Base-by-base conservation (phyloP, 2,888 invertebrate species). In the Alloplasta piceator region DNA sequence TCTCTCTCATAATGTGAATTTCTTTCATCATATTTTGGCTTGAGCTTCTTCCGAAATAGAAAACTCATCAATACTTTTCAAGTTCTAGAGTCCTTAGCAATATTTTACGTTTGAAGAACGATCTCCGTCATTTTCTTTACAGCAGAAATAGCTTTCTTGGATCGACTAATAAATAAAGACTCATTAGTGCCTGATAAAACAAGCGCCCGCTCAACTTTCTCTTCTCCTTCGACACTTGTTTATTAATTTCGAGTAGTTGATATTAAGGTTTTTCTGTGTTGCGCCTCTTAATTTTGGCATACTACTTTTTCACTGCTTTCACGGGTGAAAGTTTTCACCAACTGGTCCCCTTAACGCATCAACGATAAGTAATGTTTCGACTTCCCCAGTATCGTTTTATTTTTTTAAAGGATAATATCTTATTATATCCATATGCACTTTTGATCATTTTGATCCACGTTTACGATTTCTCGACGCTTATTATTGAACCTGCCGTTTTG, bases 311-410 rank as follows among this genome's bases (percentile, higher is more conserved):
- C 10, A 14, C 48, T 41, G 7, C 16, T 41, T 26, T 26, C 26
- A 26, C 26, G 26, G 26, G 26, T 26, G 26, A 48, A 6, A 38
- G 48, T 4, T 10, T 16, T 39, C 14, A 48, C 36, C 52, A 48
- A 43, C 50, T 72, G 52, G 72, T 72, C 52, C 61, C 61, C 61
- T 61, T 26, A 16, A 41, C 52, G 52, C 43, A 61, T 6, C 16
- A 63, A 5, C 58, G 39, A 60, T 14, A 46, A 56, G 41, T 4
- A 9, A 46, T 16, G 12, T 38, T 50, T 12, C 50, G 1, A 16
- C 36, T 16, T 61, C 48, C 48, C 70, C 26, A 38, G 61, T 58
- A 55, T 12, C 52, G 6, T 50, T 14, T 6, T 16, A 12, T 55
- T 46, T 14, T 12, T 50, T 6, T 50, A 4, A 41, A n/a, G n/a